A percentile compares a stretch with the other conserved stretches of the same genome.
Conservation (phyloP, 2,888 invertebrate genomes). For the Aphidoletes aphidimyza region DNA sequence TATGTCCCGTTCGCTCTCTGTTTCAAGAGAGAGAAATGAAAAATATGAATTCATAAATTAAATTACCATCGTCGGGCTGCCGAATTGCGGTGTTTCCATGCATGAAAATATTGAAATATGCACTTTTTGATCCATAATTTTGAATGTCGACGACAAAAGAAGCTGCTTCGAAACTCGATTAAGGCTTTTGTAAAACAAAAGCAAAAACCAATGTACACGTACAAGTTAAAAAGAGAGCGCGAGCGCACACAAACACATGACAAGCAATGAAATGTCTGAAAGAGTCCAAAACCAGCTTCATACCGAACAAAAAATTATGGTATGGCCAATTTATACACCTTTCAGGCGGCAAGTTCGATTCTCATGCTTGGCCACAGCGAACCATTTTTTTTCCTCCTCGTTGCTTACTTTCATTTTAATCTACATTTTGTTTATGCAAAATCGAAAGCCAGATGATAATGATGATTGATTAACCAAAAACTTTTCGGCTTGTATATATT, state of each 20-base stretch:
- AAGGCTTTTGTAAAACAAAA: conserved; percentile 17
- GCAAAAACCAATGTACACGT: not conserved
- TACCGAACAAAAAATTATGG: not conserved
- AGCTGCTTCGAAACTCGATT: conserved; percentile 15
- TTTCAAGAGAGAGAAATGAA: too few species aligned
- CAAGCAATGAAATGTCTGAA: not conserved
- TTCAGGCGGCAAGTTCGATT: not conserved
- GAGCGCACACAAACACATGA: too few species aligned
- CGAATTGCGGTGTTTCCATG: not conserved
- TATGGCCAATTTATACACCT: conserved; percentile 28
- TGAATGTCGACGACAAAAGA: conserved; percentile 51
- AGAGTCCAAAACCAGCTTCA: not conserved
- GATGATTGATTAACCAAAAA: conserved; percentile 52
- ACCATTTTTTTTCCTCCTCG: not conserved
- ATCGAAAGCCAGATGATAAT: conserved; percentile 48
- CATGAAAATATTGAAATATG: not conserved
- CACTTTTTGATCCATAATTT: conserved; percentile 20
- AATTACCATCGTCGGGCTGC: conserved; percentile 28
- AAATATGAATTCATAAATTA: conserved; percentile 34
- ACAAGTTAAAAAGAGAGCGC: not conserved
- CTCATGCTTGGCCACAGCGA: not conserved
- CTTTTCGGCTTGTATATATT: not conserved
- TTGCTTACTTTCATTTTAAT: conserved; percentile 25
- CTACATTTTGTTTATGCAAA: conserved; percentile 35
- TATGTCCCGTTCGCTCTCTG: not conserved